Conservation (phyloP, 2,113 vertebrate species). For the Aptenodytes forsteri region DNA sequence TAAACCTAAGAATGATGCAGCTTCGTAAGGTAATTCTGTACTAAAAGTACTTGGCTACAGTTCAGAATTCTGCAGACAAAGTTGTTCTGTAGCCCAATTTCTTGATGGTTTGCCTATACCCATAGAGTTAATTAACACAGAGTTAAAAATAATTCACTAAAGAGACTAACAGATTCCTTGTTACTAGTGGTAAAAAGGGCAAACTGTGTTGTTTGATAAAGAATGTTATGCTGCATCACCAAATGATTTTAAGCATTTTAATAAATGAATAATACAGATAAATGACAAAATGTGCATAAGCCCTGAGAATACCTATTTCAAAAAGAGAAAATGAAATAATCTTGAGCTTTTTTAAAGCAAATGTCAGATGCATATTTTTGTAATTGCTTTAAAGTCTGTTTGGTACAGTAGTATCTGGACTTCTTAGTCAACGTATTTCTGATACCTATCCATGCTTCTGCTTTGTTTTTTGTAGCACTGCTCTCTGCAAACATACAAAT, state of each 20-base stretch:
- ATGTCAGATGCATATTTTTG: neutral
- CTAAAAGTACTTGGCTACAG: neutral
- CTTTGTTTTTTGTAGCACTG: neutral
- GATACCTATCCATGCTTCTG: neutral
- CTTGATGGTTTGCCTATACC: neutral
- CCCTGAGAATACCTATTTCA: neutral
- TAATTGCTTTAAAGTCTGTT: neutral
- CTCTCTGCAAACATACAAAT: neutral
- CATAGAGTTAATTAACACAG: neutral
- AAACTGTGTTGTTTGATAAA: neutral
- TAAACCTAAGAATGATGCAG: neutral
- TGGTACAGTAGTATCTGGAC: neutral
- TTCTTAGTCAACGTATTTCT: neutral
- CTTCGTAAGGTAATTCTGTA: neutral
- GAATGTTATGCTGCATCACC: neutral
- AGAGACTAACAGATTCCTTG: neutral
- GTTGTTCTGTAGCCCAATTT: neutral
- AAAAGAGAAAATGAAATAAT: neutral
- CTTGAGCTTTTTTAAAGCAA: neutral
- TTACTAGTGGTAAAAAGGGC: neutral
- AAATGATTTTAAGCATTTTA: neutral
- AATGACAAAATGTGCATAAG: neutral
- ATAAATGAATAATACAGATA: neutral
- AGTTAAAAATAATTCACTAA: conserved; percentile 1
- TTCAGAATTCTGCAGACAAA: neutral